Base-by-base conservation (phyloP, 2,888 invertebrate genomes). In the Erebia aethiops region DNA sequence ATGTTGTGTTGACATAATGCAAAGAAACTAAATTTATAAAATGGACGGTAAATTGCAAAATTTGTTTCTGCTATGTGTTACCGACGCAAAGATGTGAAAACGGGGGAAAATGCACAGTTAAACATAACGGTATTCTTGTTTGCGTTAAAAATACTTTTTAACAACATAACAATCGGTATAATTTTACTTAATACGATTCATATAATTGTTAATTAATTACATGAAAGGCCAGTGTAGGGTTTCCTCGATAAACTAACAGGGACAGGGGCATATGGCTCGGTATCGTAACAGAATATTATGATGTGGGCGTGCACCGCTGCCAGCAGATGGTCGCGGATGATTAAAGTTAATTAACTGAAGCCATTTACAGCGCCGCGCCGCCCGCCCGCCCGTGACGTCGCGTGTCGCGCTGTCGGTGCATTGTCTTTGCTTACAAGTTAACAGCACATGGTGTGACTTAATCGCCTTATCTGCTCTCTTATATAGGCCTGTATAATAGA, bases 311-410 rank as follows among this genome's bases (percentile, higher is more conserved):
- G 80, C 82, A 84, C 82, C 79, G 83, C 26, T 26, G 26, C 82
- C 78, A 84, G 86, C 92, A 93, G 90, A 92, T 93, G 92, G 87
- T 85, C 84, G 84, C 80, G 86, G 86, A 85, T 87, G 92, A 92
- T 93, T 92, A 93, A 92, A 93, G 87, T 92, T 92, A 93, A 93
- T 92, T 93, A 93, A 91, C 90, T 91, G 92, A 93, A 93, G 92
- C 92, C 92, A 89, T 92, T 91, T 89, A 87, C 87, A 85, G 88
- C 82, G 85, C 85, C 81, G 80, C 83, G 84, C 81, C 84, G 78
- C 77, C 81, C 84, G 78, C 77, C 80, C 78, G 82, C 81, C 80
- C 72, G 75, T 76, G 78, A 14, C 63, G 69, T 69, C 75, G 79
- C 76, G 79, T 77, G 79, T 76, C 78, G 81, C 69, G 67, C 71